Percentiles rank a stretch among this genome's conserved stretches.
These are phyloP conservation scores for Frieseomelitta varia DNA, from an alignment of 1,140 invertebrate species.

Conservation along the genomic window DNA sequence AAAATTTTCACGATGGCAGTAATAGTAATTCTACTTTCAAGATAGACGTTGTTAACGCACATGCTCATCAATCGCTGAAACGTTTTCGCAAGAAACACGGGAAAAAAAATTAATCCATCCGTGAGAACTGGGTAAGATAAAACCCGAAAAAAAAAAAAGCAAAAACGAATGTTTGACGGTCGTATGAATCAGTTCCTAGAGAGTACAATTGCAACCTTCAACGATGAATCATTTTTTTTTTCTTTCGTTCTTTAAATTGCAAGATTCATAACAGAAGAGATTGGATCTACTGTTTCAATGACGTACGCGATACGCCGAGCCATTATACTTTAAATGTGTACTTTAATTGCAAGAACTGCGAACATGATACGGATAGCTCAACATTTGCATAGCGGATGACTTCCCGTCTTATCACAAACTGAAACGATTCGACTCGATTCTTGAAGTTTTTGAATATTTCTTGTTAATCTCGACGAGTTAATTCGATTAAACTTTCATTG, in stretches of 20 bases:
- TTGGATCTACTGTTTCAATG: constrained; percentile 7
- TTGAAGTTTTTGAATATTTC: not conserved
- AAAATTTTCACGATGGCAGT: not conserved
- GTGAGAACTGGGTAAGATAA: not conserved
- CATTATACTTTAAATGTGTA: not conserved
- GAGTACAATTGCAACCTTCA: constrained; percentile 12
- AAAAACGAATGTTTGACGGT: not conserved
- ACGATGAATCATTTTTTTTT: constrained; percentile 25
- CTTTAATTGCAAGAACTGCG: not conserved
- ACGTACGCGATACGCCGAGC: not conserved
- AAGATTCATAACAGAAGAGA: constrained; percentile 20
- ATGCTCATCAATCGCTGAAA: not conserved
- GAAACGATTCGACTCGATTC: not conserved
- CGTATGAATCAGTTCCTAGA: constrained; percentile 15
- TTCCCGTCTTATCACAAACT: not conserved
- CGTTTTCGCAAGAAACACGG: not conserved
- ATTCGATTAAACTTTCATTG: not conserved
- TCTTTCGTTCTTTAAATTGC: not conserved
- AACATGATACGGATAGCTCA: not conserved
- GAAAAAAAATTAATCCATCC: constrained; percentile 21
- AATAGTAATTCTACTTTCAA: constrained; percentile 1
- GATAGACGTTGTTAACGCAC: not conserved
- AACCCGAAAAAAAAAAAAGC: not conserved
- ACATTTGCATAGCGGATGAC: not conserved
- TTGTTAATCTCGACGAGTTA: not conserved